Evolutionary conservation across 2,888 invertebrate genomes (phyloP), one percentile per base, ranked within the genome.

Genomic region (Pheosia tremula): DNA sequence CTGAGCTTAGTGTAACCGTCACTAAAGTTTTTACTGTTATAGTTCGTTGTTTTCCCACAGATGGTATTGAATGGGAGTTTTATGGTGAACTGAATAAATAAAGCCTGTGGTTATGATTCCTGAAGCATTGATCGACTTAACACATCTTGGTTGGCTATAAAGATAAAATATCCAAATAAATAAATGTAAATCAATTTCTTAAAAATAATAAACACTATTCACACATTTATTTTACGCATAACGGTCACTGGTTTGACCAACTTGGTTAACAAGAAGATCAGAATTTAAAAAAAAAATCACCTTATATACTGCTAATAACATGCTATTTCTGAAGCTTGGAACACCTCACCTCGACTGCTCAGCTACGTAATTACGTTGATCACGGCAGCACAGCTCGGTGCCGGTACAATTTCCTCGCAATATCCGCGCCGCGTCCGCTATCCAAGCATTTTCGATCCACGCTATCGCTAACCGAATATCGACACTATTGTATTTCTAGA

Each of bases 351-450:
- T 50, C 24, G 5, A 7, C 47, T n/a, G 11, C 4, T 6, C n/a
- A 47, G 24, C 43, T 39, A 7, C 13, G 24, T 50, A 50, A 50
- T 50, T 50, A 24, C 50, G 8, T 8, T 4, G 53, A 36, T 13
- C 37, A 37, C 53, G 53, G 10, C 53, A 53, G 37, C 37, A 53
- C 11, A 37, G 37, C 53, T 50, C 24, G 11, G 24, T 6, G 24
- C 50, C 50, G 24, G 50, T 50, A 50, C 62, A 64, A 73, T 73
- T 70, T 73, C 73, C 71, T 54, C 47, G 58, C 62, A 71, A 73
- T 73, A 69, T 73, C 65, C 65, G 58, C 61, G 58, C 57, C 13
- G 61, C 58, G 60, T 66, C 72, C 67, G 72, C 61, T 57, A 37
- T 11, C 37, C 37, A 10, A 53, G 11, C 60, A 60, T 43, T 61